Base-by-base conservation (phyloP, 2,888 invertebrate genomes). In the Sesia apiformis region DNA sequence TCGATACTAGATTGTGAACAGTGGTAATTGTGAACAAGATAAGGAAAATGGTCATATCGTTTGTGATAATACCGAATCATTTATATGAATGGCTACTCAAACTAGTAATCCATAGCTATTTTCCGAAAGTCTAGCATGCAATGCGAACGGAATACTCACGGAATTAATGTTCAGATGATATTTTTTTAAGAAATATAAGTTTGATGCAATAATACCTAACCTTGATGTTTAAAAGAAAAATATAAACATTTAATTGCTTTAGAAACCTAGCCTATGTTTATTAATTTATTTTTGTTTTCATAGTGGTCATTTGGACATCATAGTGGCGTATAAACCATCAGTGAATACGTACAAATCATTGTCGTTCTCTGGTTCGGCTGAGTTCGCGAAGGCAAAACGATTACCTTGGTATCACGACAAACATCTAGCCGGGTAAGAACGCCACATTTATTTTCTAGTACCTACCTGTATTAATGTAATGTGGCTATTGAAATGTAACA, bases 271-370 rank as follows among this genome's bases (percentile, higher is more conserved):
- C 23, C 23, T 23, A 23, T 23, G 23, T 23, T 23, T 23, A 23
- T 23, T 23, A n/a, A 23, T 23, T 23, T 23, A 23, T 23, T 23
- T 23, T 23, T 23, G 23, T 23, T 4, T 58, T 79, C 76, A n/a
- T 69, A 91, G 90, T 62, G 91, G 91, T 6, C 91, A 91, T 60
- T 71, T 90, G 67, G 93, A 94, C 69, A 90, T 94, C 58, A 93
- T 93, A 51, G 91, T 93, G 7, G 93, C 93, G 0, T 91, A 92
- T 62, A 92, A 93, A 41, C 84, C 93, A 4, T 93, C 93, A 0
- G 88, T 92, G 56, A 91, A 90, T 58, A 84, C 87, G 0, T 87
- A 88, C 66, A 74, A 84, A 50, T 65, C 82, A 0, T 63, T 89
- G 0, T 64, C 78, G 1, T 88, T 83, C 63, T 76, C 84, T 4